Base-by-base conservation (phyloP, 2,797 vertebrate species). In the Trichosurus vulpecula region DNA sequence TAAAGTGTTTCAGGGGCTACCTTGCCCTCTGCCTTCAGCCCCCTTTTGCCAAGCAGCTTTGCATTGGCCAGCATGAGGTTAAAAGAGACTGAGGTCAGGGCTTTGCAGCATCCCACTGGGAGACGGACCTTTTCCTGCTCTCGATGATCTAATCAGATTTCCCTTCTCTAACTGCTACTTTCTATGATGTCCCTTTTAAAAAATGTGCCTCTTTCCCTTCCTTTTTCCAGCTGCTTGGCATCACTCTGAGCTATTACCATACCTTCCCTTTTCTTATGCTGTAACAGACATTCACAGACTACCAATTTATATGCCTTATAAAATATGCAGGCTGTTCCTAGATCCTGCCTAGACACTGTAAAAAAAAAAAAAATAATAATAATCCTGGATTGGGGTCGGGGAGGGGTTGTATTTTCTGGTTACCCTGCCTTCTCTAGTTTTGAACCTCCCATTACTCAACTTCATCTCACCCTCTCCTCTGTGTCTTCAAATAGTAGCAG, bases 251-350 rank as follows among this genome's bases (percentile, higher is more conserved):
- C 54, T 81, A 13, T 47, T 54, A 31, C 2, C 27, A 10, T 27
- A 31, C 52, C 61, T 19, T 93, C 22, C 29, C 47, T 95, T 91
- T 90, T 31, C 52, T 74, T 93, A 61, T n/a, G 54, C 30, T 90
- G 54, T 35, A 61, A 90, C 54, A 92, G 87, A 54, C 93, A 92
- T n/a, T 52, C 92, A 93, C 4, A 95, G 53, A 90, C 91, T 57
- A 92, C 27, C 22, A 87, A 61, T 14, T 52, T 90, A 52, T 61
- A 92, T 53, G 81, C 61, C 54, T 58, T n/a, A n/a, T 56, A 95
- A 97, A 93, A 94, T 52, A n/a, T 6, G 66, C n/a, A 58, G 13
- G 29, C 54, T 89, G 81, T 66, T 95, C 94, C 94, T 54, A 95
- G 90, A 11, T 56, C 25, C 47, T 93, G 52, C 91, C 47, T 94